These are phyloP conservation scores for Neuroscelio doddi DNA, from an alignment of 2,888 invertebrate genomes.

Conservation along the genomic window DNA sequence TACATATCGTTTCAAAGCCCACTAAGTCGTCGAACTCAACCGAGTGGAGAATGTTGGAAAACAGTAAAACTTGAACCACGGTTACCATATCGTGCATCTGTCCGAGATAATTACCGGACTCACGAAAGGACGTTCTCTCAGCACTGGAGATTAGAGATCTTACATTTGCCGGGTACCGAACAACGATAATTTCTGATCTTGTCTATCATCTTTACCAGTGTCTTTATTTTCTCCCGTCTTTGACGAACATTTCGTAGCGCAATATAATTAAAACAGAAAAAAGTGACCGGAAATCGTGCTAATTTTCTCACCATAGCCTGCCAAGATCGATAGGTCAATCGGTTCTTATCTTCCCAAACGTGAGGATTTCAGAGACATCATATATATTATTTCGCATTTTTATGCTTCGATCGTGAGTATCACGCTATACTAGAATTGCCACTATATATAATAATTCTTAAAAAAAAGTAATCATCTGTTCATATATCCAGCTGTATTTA, in stretches of 20 bases:
- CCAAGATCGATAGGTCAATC: conserved; percentile 38
- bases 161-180: conserved; percentile 28
- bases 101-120: conserved; percentile 55
- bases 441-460: too few relatives aligned
- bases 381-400: conserved; percentile 12
- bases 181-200: conserved; percentile 48
- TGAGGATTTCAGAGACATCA: conserved; percentile 35
- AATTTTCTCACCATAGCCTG: conserved; percentile 25
- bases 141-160: conserved; percentile 37
- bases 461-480: too few relatives aligned
- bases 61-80: conserved; percentile 37
- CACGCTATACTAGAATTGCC: conserved; percentile 20
- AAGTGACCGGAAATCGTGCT: conserved; percentile 21
- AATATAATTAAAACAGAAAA: conserved; percentile 37
- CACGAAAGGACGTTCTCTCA: conserved; percentile 50
- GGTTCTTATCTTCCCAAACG: conserved; percentile 7
- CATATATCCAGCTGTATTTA: too few relatives aligned
- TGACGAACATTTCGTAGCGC: conserved; percentile 30
- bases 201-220: conserved; percentile 43
- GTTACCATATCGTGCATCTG: conserved; percentile 47
- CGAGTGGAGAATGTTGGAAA: conserved; percentile 39
- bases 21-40: conserved; percentile 39
- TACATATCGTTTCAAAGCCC: neutral
- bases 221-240: conserved; percentile 37
- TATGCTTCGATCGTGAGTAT: conserved; percentile 1